Conservation (phyloP, 2,113 vertebrate genomes). For the Vidua chalybeata region DNA sequence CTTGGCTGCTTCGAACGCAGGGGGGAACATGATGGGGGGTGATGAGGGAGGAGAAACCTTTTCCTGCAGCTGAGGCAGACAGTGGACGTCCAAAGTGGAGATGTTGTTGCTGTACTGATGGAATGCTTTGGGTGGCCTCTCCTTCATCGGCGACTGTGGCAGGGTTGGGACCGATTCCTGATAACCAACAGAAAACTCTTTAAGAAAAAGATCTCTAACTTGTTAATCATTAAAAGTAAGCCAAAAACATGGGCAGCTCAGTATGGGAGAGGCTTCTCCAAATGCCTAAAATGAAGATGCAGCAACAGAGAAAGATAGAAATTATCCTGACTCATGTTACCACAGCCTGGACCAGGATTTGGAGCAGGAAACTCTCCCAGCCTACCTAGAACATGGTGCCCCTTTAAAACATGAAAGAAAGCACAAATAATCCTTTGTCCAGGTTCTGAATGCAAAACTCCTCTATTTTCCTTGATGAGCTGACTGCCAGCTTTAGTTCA, state of each 20-base stretch:
- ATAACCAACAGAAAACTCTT: not conserved
- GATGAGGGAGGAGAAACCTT: constrained; percentile 76
- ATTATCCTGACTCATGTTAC: not conserved
- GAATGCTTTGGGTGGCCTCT: constrained; percentile 76
- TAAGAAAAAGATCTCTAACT: not conserved
- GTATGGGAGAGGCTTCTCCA: not conserved
- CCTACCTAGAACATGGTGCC: not conserved
- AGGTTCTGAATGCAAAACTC: not conserved
- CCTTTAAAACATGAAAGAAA: not conserved
- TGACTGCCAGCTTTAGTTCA: not conserved
- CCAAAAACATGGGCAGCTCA: not conserved
- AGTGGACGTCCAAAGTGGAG: constrained; percentile 87
- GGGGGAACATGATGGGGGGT: constrained; percentile 82
- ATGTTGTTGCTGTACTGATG: constrained; percentile 93
- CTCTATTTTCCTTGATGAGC: rapidly evolving
- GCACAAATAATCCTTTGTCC: not conserved
- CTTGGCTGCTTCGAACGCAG: constrained; percentile 82
- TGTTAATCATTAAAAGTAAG: not conserved
- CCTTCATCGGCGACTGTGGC: constrained; percentile 74
- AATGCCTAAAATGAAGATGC: not conserved
- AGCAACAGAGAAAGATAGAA: not conserved
- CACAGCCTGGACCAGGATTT: not conserved
- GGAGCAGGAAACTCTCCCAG: not conserved
- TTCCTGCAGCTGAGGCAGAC: constrained; percentile 86
- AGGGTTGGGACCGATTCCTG: constrained; percentile 79